Base-by-base conservation (phyloP, 2,888 invertebrate genomes). In the Eupithecia vulgata region DNA sequence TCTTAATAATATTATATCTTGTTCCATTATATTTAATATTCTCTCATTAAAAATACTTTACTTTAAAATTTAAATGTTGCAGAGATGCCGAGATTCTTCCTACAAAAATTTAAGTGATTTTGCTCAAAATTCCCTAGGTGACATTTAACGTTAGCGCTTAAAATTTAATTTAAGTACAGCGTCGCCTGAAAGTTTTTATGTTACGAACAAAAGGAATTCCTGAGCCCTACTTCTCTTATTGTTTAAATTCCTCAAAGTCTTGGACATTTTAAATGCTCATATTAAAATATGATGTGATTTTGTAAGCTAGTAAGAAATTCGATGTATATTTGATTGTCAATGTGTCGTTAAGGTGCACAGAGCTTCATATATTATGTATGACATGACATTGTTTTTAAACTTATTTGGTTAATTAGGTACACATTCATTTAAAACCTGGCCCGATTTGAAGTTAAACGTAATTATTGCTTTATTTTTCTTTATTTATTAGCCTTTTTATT, bases 61-160 rank as follows among this genome's bases (percentile, higher is more conserved):
- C 8, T 37, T 13, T 25, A 25, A 25, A 34, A 15, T 37, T 13
- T 25, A 25, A 25, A 57, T 57, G 15, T 25, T 37, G 17, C 17
- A 17, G 67, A 61, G 34, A 61, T 34, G 6, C 61, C 34, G 7
- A 17, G 34, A 61, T 34, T 17, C 15, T 30, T 59, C 30, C 15
- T 30, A 15, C 30, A 61, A 61, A 17, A 52, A 10, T 52, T 2
- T 3, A 21, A 52, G 15, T 15, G 17, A 59, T 3, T 61, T 61
- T 8, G 57, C 45, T 73, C 59, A 35, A 75, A 70, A 74, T 76
- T 78, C 69, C 68, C 35, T 30, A 66, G 67, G 72, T 71, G 74
- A 67, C 74, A 74, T 74, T 75, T 73, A 70, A 45, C 64, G 45
- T 68, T 57, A 71, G 72, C 59, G 34, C 61, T 25, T 61, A 64